Base-by-base conservation (phyloP, 2,888 invertebrate genomes). In the Drosophila borborema region DNA sequence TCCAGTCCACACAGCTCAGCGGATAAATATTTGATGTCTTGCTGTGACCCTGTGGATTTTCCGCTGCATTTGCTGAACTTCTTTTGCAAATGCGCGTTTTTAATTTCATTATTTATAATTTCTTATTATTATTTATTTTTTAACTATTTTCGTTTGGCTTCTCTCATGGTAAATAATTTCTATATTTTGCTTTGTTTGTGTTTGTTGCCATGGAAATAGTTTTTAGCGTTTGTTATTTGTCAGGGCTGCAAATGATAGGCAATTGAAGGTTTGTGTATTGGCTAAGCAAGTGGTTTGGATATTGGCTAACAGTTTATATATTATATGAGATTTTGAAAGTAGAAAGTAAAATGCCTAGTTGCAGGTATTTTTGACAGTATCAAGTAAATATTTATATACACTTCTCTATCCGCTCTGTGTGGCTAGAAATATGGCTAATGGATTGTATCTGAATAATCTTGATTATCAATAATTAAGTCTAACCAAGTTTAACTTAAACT, bases 1-100 rank as follows among this genome's bases (percentile, higher is more conserved):
- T 97, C 99, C 99, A 99, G 80, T 97, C 97, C 16, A 98, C 96
- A 92, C 98, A 98, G 71, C 97, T 96, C 14, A 98, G 96, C n/a
- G 97, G 95, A 84, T 96, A 96, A 72, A 94, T 94, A 18, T 16
- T 36, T 36, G 58, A 92, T 12, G 59, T 64, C n/a, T 43, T 16
- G 16, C 20, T 46, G 9, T 48, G 64, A 10, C 77, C 60, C 18
- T 72, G 65, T 2, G 68, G 0, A 1, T n/a, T 16, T 34, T 89
- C 89, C 1, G 45, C 12, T 20, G 76, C 73, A 38, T 80, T 87
- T 7, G 86, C 96, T 66, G 96, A 95, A 23, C 96, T 95, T 86
- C 96, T 96, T 90, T 96, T 96, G 81, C 96, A 95, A 72, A 96
- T 93, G 48, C 96, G 95, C 80, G 96, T 95, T 95, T 98, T 97